Conservation (phyloP, 1,140 invertebrate genomes). For the Bombus superbus region DNA sequence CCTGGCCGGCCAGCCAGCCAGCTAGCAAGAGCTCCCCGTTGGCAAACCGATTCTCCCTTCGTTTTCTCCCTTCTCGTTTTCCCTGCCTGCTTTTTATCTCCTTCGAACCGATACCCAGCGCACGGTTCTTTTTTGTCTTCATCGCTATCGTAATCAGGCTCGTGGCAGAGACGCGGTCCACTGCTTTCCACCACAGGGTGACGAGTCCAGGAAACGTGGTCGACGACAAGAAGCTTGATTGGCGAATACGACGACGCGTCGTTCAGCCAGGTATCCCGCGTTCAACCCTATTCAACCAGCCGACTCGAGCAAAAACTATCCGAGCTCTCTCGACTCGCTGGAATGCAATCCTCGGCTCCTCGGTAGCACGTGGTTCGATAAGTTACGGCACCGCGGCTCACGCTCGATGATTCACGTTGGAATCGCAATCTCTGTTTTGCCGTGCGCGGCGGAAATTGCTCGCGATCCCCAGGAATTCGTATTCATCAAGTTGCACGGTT, state of each 20-base stretch:
- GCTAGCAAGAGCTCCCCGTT: no score
- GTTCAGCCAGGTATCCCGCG: neutral
- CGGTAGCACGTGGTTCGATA: constrained; percentile 53
- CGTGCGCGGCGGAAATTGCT: constrained; percentile 56
- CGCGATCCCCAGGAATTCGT: constrained; percentile 61
- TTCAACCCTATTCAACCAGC: neutral
- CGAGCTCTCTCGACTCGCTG: constrained; percentile 12
- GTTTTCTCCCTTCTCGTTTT: constrained; percentile 7
- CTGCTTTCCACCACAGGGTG: neutral
- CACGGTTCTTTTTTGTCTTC: constrained; percentile 3
- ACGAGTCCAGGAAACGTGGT: neutral
- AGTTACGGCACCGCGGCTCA: constrained; percentile 45
- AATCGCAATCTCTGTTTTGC: constrained; percentile 66
- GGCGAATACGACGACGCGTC: constrained; percentile 17
- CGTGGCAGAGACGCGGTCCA: neutral
- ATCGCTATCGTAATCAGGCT: constrained; percentile 30
- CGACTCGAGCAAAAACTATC: constrained; percentile 52
- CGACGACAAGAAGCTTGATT: constrained; percentile 33
- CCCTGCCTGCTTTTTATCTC: neutral
- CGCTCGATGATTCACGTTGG: constrained; percentile 60
- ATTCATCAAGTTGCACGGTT: constrained; percentile 58
- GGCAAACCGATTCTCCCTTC: neutral
- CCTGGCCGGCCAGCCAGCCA: no score
- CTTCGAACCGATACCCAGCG: neutral
- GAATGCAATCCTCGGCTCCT: constrained; percentile 54